Base-by-base conservation (phyloP, 2,888 invertebrate genomes). In the Ecliptopera silaceata region DNA sequence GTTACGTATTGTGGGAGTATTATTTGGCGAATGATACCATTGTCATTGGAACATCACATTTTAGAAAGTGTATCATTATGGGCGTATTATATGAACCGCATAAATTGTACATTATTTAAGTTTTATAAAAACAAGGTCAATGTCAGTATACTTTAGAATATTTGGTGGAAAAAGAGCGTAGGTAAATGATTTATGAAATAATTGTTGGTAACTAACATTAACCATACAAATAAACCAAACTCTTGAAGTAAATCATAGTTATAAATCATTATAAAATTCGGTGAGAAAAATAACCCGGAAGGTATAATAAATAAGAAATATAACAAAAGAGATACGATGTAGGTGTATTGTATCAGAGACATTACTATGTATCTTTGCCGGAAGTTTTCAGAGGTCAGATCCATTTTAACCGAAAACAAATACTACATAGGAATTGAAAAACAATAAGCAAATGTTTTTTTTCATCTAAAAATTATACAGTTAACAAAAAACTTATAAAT, bases 381-480 rank as follows among this genome's bases (percentile, higher is more conserved):
- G 77, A 77, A 72, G 60, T 38, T 56, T 59, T 48, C 51, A 48
- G 63, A 69, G 68, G 71, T 64, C 66, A 63, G 51, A 42, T 54
- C 45, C 44, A 63, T 64, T 58, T 60, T 56, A 56, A 45, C 63
- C 59, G 61, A 52, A 67, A 66, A 68, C 69, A 77, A 71, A 65
- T 43, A 26, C 4, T 4, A 26, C 26, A 26, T 26, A 36, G 15
- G 36, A 36, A 36, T 36, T 15, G 15, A 15, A 47, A 50, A 61
- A 32, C 69, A 75, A 76, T 77, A 81, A 80, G 71, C 68, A 41
- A 41, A 45, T 13, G 15, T 15, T 10, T 15, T 36, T 36, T 36
- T 15, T 8, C 5, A 26, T 2, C 48, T 54, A 71, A 73, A 64
- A 72, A 73, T 76, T 69, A 75, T 75, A 73, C 63, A 73, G 59